Conservation (phyloP, 2,888 invertebrate genomes). For the Noctua janthe region DNA sequence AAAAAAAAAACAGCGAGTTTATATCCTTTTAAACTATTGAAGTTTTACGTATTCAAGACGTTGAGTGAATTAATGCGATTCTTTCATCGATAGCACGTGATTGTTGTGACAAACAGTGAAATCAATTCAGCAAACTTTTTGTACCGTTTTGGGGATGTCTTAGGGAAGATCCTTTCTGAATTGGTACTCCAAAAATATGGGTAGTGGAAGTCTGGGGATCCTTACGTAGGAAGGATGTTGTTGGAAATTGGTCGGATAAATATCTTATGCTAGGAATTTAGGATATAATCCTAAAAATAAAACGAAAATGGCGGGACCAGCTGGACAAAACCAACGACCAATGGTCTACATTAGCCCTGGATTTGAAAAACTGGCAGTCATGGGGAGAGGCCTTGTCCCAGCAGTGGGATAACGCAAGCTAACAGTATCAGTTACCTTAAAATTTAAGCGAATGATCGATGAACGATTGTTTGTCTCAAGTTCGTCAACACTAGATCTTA, state of each 20-base stretch:
- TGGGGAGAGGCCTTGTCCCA: background rate
- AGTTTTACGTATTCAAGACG: slow-evolving; percentile 53
- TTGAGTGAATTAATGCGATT: slow-evolving; percentile 45
- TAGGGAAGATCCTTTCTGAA: slow-evolving; percentile 7
- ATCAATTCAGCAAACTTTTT: slow-evolving; percentile 40
- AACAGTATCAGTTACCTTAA: background rate
- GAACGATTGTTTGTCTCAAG: background rate
- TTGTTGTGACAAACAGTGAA: slow-evolving; percentile 42
- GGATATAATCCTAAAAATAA: background rate
- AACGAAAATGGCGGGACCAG: background rate
- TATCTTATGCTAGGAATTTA: no score
- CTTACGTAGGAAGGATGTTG: background rate
- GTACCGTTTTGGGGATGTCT: slow-evolving; percentile 3
- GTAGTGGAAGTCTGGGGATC: background rate
- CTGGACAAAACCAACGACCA: background rate
- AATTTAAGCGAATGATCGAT: slow-evolving; percentile 3
- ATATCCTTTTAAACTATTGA: slow-evolving; percentile 55
- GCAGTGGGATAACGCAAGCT: background rate
- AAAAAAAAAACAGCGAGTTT: slow-evolving; percentile 54
- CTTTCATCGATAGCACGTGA: slow-evolving; percentile 55
- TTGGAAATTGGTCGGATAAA: background rate
- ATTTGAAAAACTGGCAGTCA: background rate
- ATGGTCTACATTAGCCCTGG: no score
- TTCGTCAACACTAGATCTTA: background rate
- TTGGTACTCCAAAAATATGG: background rate